A percentile compares a stretch with the other conserved stretches of the same genome.
phyloP scores from a whole-genome alignment of 2,797 vertebrate species.

The Poeciliopsis presidionis region DNA sequence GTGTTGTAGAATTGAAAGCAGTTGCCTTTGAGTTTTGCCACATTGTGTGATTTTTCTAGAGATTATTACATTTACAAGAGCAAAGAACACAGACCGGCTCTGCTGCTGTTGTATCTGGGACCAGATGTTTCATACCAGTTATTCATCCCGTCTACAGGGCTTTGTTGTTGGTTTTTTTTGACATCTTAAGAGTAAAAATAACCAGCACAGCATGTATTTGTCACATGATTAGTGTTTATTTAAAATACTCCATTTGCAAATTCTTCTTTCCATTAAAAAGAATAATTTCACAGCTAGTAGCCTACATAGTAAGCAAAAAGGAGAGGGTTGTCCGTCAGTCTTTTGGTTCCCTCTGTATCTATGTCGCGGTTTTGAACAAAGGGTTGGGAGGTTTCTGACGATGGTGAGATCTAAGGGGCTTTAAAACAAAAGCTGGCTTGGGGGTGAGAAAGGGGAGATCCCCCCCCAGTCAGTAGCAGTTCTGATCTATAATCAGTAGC shows the following conservation, averaged over 20 bases:
- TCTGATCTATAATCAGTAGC: conserved; percentile 19
- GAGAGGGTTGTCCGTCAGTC: conserved; percentile 43
- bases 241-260: conserved; percentile 92
- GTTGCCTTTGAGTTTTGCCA: not conserved
- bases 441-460: conserved; percentile 19
- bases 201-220: conserved; percentile 31
- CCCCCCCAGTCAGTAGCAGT: not conserved
- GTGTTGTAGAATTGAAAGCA: not conserved
- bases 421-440: conserved; percentile 17
- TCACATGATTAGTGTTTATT: conserved; percentile 93
- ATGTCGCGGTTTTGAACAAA: conserved; percentile 57
- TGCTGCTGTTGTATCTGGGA: not conserved
- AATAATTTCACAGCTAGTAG: conserved; percentile 92
- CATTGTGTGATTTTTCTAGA: not conserved
- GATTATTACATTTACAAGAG: not conserved
- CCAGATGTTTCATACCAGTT: not conserved
- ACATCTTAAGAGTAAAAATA: not conserved
- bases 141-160: not conserved
- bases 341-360: conserved; percentile 43
- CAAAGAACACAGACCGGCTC: not conserved
- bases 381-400: conserved; percentile 22
- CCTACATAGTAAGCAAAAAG: conserved; percentile 97
- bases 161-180: not conserved
- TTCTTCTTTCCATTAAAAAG: conserved; percentile 86
- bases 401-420: conserved; percentile 2